phyloP scores from a whole-genome alignment of 1,140 invertebrate species.

The Chionoecetes opilio region DNA sequence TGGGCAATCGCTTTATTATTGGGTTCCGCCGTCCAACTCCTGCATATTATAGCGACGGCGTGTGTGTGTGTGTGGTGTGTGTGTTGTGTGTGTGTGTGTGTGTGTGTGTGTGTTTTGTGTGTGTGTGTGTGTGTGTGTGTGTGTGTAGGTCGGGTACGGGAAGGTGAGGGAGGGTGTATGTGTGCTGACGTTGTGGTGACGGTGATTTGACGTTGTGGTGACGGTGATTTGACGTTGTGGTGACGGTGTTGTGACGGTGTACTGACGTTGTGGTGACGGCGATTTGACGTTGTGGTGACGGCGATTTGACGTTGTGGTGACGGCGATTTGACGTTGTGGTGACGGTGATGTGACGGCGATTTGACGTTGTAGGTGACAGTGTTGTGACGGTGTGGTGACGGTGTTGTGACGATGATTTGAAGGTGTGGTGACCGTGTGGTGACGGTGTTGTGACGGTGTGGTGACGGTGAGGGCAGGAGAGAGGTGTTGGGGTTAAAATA shows the following conservation, averaged over 20 bases:
- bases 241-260: neutral
- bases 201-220: no score
- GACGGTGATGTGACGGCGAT: neutral
- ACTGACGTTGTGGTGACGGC: neutral
- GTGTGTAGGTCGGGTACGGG: no score
- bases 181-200: neutral
- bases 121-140: no score
- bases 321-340: neutral
- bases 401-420: neutral
- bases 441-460: no score
- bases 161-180: no score
- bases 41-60: neutral
- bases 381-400: neutral
- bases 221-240: no score
- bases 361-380: no score
- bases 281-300: no score
- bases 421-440: neutral
- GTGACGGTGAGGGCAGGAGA: neutral
- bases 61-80: neutral
- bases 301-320: neutral
- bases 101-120: no score
- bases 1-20: conserved; percentile 57
- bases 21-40: conserved; percentile 40
- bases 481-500: no score
- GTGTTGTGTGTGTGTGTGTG: neutral